phyloP scores from a whole-genome alignment of 2,797 vertebrate species.

The Hirundo rustica region DNA sequence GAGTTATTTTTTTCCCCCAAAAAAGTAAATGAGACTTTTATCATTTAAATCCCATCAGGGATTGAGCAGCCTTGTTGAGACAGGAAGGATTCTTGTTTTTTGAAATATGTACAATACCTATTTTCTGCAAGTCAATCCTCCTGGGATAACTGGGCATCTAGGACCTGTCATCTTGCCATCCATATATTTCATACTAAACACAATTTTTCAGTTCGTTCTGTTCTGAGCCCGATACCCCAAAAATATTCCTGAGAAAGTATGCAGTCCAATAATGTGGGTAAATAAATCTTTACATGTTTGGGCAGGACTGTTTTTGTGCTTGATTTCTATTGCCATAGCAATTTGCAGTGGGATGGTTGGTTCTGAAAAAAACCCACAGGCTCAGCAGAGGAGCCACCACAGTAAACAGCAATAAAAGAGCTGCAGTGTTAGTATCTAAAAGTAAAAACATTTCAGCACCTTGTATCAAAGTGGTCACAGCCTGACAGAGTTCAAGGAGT shows the following conservation, averaged over 20 bases:
- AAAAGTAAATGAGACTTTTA: not conserved
- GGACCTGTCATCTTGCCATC: not conserved
- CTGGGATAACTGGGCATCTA: not conserved
- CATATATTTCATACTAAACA: not conserved
- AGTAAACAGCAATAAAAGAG: not conserved
- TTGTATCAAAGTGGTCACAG: too few relatives aligned
- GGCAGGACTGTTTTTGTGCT: not conserved
- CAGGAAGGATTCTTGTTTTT: not conserved
- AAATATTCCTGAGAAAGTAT: conserved; percentile 42
- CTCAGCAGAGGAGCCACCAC: not conserved
- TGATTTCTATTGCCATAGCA: conserved; percentile 17
- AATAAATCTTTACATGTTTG: conserved; percentile 11
- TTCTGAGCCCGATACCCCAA: not conserved
- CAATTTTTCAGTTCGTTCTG: not conserved
- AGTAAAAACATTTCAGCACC: not conserved
- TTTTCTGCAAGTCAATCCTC: not conserved
- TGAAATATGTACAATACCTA: not conserved
- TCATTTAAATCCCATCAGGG: not conserved
- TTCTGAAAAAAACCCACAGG: not conserved
- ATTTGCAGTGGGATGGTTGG: not conserved
- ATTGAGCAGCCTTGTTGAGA: not conserved
- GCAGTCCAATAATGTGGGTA: not conserved
- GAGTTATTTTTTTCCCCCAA: not conserved
- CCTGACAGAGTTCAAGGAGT: not conserved
- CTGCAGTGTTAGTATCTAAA: not conserved